Base-by-base conservation (phyloP, 1,140 invertebrate genomes). In the Camponotus pennsylvanicus region DNA sequence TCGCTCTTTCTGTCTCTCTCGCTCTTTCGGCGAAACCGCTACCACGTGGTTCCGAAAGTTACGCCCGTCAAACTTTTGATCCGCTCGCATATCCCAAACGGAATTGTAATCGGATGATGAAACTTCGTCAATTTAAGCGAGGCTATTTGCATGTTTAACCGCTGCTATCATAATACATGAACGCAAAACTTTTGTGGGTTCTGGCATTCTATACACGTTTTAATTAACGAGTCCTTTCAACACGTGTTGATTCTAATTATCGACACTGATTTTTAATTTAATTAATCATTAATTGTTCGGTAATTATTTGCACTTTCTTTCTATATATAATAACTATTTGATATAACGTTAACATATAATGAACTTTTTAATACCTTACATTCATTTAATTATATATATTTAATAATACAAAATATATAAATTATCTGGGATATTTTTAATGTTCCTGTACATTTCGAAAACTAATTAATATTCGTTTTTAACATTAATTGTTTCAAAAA, bases 61-160 rank as follows among this genome's bases (percentile, higher is more conserved):
- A 88, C 63, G 64, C 45, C 34, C 63, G 67, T 27, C 61, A 55
- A 88, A 88, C 73, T 77, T 88, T 75, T 88, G 86, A 89, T 89
- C 82, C 11, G 55, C 66, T 52, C 73, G 61, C 27, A 45, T 49
- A 61, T 78, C 45, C 18, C 82, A 32, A 63, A 75, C 52, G 8
- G 80, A 88, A 85, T 75, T 52, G 75, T 78, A 73, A 89, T 85
- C 79, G 32, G 49, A 70, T 77, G 71, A 85, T 57, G 71, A 77
- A 85, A 88, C 83, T 89, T 73, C 57, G 79, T 64, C 79, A 70
- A 87, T 82, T 86, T 82, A 71, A 82, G 37, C 49, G 34, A n/a
- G 32, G n/a, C 67, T 82, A 82, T 82, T 73, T 82, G 71, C 79
- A 70, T 82, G 67, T 61, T 59, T n/a, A 64, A n/a, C 55, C 80